These are phyloP conservation scores for Chaetorhynchus papuensis DNA, from an alignment of 2,113 vertebrate species.

Conservation along the genomic window DNA sequence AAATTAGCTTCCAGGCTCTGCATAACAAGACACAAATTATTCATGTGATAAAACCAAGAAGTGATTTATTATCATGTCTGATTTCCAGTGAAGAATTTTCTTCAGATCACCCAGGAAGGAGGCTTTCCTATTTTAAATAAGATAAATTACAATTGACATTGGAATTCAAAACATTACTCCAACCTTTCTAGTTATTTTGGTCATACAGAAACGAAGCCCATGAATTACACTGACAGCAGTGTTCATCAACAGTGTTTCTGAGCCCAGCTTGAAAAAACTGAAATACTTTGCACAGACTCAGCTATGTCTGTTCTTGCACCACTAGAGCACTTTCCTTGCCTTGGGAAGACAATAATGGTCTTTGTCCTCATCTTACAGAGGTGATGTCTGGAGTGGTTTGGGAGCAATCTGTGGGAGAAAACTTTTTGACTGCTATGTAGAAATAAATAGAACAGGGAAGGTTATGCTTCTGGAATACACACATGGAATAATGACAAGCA, in stretches of 20 bases:
- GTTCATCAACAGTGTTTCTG: background rate
- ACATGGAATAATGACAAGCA: background rate
- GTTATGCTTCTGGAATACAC: background rate
- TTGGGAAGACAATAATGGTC: background rate
- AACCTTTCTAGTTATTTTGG: slow-evolving; percentile 15
- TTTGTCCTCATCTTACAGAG: background rate
- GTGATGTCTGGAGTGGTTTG: background rate
- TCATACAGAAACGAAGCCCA: background rate
- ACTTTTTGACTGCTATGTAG: background rate
- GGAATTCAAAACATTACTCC: slow-evolving; percentile 55
- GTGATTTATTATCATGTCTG: slow-evolving; percentile 50
- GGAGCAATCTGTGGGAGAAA: background rate
- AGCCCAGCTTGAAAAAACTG: background rate
- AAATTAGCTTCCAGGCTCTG: slow-evolving; percentile 40
- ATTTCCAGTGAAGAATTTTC: slow-evolving; percentile 24
- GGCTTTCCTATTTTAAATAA: slow-evolving; percentile 40
- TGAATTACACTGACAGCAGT: slow-evolving; percentile 33
- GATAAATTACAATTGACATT: slow-evolving; percentile 48
- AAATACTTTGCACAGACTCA: background rate
- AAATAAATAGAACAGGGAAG: background rate
- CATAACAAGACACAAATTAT: slow-evolving; percentile 42
- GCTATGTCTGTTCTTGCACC: background rate
- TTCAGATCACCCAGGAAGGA: background rate
- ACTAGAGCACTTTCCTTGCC: background rate
- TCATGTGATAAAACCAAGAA: slow-evolving; percentile 21